Percentiles rank a stretch among this genome's conserved stretches.
These are phyloP conservation scores for Pterophyllum scalare DNA, from an alignment of 2,113 vertebrate genomes.

Conservation along the genomic window DNA sequence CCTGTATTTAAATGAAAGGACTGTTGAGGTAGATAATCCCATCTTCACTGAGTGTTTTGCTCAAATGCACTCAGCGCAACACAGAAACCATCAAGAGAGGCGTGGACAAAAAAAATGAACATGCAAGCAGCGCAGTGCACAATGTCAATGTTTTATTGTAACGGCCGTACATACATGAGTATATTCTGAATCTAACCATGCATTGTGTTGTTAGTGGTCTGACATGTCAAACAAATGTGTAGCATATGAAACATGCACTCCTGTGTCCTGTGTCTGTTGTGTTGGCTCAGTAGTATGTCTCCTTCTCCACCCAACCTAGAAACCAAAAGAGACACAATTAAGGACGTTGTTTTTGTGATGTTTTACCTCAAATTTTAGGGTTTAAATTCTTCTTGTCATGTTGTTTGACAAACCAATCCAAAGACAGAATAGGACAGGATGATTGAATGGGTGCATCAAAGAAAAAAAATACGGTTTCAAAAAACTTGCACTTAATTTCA, in stretches of 20 bases:
- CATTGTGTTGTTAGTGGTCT: conserved; percentile 9
- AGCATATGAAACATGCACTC: conserved; percentile 58
- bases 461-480: not conserved
- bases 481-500: not conserved
- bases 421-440: not conserved
- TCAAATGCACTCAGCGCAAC: too few relatives aligned
- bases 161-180: conserved; percentile 55
- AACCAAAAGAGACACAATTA: conserved; percentile 59
- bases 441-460: not conserved
- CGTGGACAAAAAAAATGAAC: conserved; percentile 7
- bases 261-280: not conserved
- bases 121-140: not conserved
- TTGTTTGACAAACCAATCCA: too few relatives aligned
- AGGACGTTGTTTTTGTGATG: not conserved
- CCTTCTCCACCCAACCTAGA: conserved; percentile 87
- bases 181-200: conserved; percentile 56
- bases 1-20: not conserved
- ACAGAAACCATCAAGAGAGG: not conserved
- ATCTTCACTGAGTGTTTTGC: not conserved
- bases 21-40: conserved; percentile 30
- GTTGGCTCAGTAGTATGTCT: conserved; percentile 86
- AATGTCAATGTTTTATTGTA: conserved; percentile 71
- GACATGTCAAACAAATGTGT: conserved; percentile 58
- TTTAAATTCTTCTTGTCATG: not conserved
- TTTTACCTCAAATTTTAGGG: not conserved